Evolutionary conservation across 2,113 vertebrate species (phyloP).

Genomic region (Petroica traversi): DNA sequence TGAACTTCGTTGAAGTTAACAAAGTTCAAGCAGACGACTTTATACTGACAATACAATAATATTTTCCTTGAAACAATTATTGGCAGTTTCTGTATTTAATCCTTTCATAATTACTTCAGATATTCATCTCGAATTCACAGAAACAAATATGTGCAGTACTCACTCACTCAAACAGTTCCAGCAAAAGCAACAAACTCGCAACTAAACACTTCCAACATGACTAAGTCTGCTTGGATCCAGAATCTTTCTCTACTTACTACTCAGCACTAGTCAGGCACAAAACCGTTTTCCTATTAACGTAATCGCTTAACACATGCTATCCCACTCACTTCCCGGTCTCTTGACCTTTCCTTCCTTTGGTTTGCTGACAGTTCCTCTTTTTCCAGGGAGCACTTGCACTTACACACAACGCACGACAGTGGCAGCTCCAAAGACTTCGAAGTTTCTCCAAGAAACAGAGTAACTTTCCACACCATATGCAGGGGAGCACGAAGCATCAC

Average conservation of each 20-base stretch:
- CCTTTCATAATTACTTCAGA: background rate
- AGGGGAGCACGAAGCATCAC: background rate
- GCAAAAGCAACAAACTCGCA: background rate
- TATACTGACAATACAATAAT: background rate
- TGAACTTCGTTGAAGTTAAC: background rate
- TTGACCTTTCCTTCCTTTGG: background rate
- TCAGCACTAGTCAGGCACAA: background rate
- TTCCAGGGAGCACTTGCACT: background rate
- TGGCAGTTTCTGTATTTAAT: slow-evolving; percentile 41
- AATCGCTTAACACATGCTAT: background rate
- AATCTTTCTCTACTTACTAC: background rate
- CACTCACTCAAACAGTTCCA: background rate
- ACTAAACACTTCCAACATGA: background rate
- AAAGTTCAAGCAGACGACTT: background rate
- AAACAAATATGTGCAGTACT: background rate
- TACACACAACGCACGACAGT: background rate
- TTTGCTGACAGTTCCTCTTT: background rate
- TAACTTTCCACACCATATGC: background rate
- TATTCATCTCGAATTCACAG: background rate
- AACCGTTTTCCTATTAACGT: background rate
- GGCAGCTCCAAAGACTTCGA: background rate
- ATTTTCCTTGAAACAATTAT: slow-evolving; percentile 26
- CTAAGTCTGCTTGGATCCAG: background rate
- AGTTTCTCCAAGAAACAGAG: background rate
- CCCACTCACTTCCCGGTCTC: background rate